Evolutionary conservation across 2,888 invertebrate genomes (phyloP).

Genomic region (Junonia oenone): DNA sequence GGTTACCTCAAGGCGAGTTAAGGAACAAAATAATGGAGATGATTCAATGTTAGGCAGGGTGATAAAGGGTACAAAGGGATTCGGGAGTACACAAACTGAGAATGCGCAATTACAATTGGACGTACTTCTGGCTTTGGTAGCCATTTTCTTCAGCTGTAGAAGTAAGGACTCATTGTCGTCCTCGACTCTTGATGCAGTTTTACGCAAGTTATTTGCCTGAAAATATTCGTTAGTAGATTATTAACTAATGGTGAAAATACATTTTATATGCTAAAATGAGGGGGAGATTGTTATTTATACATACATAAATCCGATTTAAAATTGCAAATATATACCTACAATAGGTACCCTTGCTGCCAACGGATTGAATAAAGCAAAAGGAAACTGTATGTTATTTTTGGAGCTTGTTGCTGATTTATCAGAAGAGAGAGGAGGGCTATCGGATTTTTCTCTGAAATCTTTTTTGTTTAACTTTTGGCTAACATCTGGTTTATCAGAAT

Average conservation of each 20-base stretch:
- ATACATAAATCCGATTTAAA: slow-evolving; percentile 29
- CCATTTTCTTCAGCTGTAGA: slow-evolving; percentile 97
- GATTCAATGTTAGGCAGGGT: slow-evolving; percentile 30
- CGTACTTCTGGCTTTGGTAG: slow-evolving; percentile 90
- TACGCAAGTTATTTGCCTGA: slow-evolving; percentile 92
- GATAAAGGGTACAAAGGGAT: slow-evolving; percentile 31
- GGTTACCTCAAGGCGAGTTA: slow-evolving; percentile 35
- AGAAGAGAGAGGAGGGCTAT: slow-evolving; percentile 68
- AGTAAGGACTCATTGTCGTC: slow-evolving; percentile 98
- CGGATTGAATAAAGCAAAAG: slow-evolving; percentile 68
- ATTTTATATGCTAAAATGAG: slow-evolving; percentile 31
- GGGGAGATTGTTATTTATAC: slow-evolving; percentile 35
- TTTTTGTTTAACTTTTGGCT: slow-evolving; percentile 16
- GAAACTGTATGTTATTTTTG: slow-evolving; percentile 50
- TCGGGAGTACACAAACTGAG: slow-evolving; percentile 50
- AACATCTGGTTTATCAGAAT: slow-evolving; percentile 20
- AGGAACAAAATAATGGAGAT: slow-evolving; percentile 28
- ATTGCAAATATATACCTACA: slow-evolving; percentile 61
- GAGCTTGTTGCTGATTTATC: slow-evolving; percentile 47
- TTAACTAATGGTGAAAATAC: slow-evolving; percentile 36
- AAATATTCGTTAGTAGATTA: slow-evolving; percentile 70
- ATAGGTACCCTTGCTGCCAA: slow-evolving; percentile 70
- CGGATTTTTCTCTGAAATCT: slow-evolving; percentile 55
- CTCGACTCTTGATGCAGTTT: slow-evolving; percentile 94
- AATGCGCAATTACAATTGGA: slow-evolving; percentile 64